These are phyloP conservation scores for Arizona elegans DNA, from an alignment of 2,113 vertebrate genomes.

Conservation along the genomic window DNA sequence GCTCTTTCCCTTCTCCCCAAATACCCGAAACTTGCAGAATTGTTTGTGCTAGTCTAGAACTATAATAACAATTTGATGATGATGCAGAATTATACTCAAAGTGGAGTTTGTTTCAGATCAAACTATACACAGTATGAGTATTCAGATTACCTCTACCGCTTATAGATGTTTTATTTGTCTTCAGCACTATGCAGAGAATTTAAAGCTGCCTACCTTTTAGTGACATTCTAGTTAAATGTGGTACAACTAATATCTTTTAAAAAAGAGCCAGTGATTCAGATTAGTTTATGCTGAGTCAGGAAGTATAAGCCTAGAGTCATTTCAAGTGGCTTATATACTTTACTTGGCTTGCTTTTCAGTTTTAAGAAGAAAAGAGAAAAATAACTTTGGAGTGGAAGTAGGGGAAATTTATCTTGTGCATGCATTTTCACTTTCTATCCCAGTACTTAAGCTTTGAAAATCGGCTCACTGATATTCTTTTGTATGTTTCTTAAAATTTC, in stretches of 20 bases:
- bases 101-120: not conserved
- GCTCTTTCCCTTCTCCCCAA: not conserved
- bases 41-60: not conserved
- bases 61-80: not conserved
- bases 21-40: not conserved
- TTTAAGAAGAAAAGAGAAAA: conserved; percentile 40
- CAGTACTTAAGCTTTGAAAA: conserved; percentile 31
- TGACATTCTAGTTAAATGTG: not conserved
- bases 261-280: not conserved
- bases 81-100: not conserved
- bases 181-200: not conserved
- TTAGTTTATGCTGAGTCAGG: conserved; percentile 49
- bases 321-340: conserved; percentile 15
- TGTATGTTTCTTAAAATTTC: not conserved
- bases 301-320: conserved; percentile 30
- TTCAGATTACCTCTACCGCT: not conserved
- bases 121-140: not conserved
- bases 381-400: not conserved
- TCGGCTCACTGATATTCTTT: not conserved
- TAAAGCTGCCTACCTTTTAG: not conserved
- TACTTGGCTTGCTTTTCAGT: conserved; percentile 31
- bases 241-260: not conserved
- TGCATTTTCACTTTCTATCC: conserved; percentile 35
- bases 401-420: not conserved
- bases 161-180: not conserved